Conservation (phyloP, 1,140 invertebrate species). For the Chionoecetes opilio region DNA sequence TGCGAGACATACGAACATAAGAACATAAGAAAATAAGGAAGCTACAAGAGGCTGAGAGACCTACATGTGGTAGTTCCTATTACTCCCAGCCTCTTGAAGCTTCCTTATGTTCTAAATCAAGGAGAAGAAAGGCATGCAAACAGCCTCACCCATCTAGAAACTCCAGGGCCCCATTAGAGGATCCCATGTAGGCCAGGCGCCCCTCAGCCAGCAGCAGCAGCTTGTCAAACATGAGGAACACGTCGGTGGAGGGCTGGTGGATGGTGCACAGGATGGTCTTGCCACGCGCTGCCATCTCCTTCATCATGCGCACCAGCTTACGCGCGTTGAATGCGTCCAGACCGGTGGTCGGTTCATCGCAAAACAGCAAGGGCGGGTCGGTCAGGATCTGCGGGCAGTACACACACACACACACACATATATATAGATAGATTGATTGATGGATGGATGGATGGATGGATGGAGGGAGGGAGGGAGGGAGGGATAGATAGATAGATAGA, state of each 20-base stretch:
- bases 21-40: too few species aligned
- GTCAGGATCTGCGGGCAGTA: slow-evolving; percentile 84
- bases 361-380: slow-evolving; percentile 86
- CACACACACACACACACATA: too few species aligned
- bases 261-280: slow-evolving; percentile 93
- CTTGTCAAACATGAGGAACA: slow-evolving; percentile 92
- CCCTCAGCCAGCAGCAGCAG: slow-evolving; percentile 91
- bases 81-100: too few species aligned
- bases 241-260: slow-evolving; percentile 93
- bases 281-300: slow-evolving; percentile 87
- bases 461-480: too few species aligned
- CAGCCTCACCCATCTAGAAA: slow-evolving; percentile 84
- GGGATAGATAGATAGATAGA: too few species aligned
- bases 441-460: too few species aligned
- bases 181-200: slow-evolving; percentile 91
- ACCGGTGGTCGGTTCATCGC: slow-evolving; percentile 87
- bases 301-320: slow-evolving; percentile 86
- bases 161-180: slow-evolving; percentile 82
- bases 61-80: too few species aligned
- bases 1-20: too few species aligned
- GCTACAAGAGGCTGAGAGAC: too few species aligned
- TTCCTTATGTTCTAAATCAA: too few species aligned
- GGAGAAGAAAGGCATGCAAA: too few species aligned
- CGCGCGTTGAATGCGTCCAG: slow-evolving; percentile 86
- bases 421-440: too few species aligned